A percentile compares a stretch with the other conserved stretches of the same genome.
Conservation (phyloP, 2,113 vertebrate genomes). For the Euleptes europaea region DNA sequence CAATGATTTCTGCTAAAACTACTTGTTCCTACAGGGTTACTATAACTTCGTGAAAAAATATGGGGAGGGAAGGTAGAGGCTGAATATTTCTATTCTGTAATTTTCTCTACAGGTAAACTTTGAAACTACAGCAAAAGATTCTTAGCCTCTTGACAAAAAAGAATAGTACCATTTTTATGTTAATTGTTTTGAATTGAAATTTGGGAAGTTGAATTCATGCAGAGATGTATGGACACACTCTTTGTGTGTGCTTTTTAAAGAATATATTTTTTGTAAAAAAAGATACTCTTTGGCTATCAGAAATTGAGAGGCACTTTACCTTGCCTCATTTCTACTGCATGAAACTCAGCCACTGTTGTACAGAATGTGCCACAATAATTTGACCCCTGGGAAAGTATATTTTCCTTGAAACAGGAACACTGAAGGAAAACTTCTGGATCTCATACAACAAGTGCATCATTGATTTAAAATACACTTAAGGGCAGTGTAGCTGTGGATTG, state of each 20-base stretch:
- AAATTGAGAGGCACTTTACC: too few species aligned
- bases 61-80: constrained; percentile 31
- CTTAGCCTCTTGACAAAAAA: constrained; percentile 51
- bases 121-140: constrained; percentile 34
- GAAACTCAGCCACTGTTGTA: background rate
- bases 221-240: background rate
- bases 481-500: too few species aligned
- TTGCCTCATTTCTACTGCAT: background rate
- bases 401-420: background rate
- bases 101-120: constrained; percentile 58
- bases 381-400: too few species aligned
- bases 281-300: too few species aligned
- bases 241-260: too few species aligned
- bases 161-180: constrained; percentile 52
- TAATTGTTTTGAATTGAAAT: background rate
- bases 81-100: constrained; percentile 55
- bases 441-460: too few species aligned
- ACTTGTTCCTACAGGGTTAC: constrained; percentile 58
- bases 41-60: constrained; percentile 43
- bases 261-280: too few species aligned
- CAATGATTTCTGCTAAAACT: constrained; percentile 64
- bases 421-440: background rate
- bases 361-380: too few species aligned
- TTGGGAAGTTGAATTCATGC: background rate
- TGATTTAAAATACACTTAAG: too few species aligned